Conservation (phyloP, 2,888 invertebrate species). For the Magallana nippona region DNA sequence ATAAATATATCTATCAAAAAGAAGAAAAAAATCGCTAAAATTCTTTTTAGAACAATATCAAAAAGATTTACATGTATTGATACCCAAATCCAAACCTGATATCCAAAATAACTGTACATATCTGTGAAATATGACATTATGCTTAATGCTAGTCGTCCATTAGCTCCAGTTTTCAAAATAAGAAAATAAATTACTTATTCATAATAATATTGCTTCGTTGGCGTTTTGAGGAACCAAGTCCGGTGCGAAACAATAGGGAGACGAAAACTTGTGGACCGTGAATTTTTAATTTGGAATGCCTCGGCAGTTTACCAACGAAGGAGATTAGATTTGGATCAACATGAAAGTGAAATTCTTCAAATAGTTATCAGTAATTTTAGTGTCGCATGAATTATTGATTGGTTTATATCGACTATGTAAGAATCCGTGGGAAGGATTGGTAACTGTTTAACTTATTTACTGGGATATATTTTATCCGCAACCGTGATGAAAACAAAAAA, state of each 20-base stretch:
- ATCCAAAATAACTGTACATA: no score
- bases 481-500: conserved; percentile 22
- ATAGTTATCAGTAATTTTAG: conserved; percentile 24
- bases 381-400: conserved; percentile 19
- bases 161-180: no score
- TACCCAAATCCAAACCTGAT: no score
- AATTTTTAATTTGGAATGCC: background rate
- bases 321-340: background rate
- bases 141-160: no score
- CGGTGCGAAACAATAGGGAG: background rate
- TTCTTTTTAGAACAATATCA: no score
- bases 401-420: conserved; percentile 24
- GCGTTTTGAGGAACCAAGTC: no score
- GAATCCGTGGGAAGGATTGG: background rate
- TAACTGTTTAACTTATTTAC: background rate
- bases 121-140: no score
- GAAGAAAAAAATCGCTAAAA: no score
- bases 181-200: no score
- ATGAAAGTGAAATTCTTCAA: conserved; percentile 35
- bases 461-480: background rate
- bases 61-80: no score
- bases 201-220: no score
- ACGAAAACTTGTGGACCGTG: background rate
- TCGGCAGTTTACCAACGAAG: background rate
- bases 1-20: no score